These are phyloP conservation scores for Onthophagus taurus DNA, from an alignment of 1,140 invertebrate genomes.

Conservation along the genomic window DNA sequence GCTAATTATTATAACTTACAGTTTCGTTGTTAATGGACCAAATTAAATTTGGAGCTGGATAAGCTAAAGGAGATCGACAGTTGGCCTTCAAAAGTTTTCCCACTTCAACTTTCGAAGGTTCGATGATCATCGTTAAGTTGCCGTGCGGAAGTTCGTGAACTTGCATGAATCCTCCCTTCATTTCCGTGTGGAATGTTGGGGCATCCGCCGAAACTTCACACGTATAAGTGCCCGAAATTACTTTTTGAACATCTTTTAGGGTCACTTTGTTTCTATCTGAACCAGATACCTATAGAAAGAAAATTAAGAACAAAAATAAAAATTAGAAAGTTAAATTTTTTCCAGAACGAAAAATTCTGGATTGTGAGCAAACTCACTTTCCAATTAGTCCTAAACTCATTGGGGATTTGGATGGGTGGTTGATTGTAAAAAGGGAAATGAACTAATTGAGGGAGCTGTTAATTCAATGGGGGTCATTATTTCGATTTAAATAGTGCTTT, in stretches of 20 bases:
- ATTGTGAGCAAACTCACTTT: too few relatives aligned
- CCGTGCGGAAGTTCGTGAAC: constrained; percentile 37
- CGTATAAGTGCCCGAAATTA: constrained; percentile 47
- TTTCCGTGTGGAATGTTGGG: constrained; percentile 47
- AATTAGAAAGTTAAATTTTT: too few relatives aligned
- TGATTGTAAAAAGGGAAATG: too few relatives aligned
- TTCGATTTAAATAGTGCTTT: too few relatives aligned
- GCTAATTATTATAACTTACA: constrained; percentile 41
- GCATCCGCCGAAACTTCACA: constrained; percentile 54
- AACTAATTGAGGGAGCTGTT: too few relatives aligned
- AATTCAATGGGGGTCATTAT: too few relatives aligned
- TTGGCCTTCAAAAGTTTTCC: constrained; percentile 40
- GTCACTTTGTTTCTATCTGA: constrained; percentile 55
- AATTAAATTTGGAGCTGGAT: constrained; percentile 51
- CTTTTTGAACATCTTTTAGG: constrained; percentile 49
- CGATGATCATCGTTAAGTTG: constrained; percentile 27
- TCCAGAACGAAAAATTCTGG: too few relatives aligned
- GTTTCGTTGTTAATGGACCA: constrained; percentile 56
- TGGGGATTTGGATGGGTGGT: too few relatives aligned
- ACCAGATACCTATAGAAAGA: constrained; percentile 45
- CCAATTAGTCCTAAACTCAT: too few relatives aligned
- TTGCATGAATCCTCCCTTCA: constrained; percentile 40
- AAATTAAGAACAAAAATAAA: too few relatives aligned
- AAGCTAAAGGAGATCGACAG: constrained; percentile 44
- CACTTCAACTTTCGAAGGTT: constrained; percentile 30